Evolutionary conservation across 2,888 invertebrate species (phyloP), one percentile per base, ranked within the genome.

Genomic region (Orthosia incerta): DNA sequence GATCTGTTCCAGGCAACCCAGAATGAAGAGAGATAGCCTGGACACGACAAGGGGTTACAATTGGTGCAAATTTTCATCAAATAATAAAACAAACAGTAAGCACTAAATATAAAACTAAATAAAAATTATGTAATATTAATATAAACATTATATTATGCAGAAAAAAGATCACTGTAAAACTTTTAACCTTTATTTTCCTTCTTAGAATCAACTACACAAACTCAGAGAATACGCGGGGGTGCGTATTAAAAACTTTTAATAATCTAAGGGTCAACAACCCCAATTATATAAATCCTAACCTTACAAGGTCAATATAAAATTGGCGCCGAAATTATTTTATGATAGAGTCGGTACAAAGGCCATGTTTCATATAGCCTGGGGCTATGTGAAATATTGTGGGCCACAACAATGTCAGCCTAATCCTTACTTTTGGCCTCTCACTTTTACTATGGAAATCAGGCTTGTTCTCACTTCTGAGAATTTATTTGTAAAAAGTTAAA

Each of bases 371-470:
- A 68, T 65, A 64, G 23, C 83, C 79, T 62, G 1, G 56, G 75
- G 83, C 60, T 80, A 76, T 74, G 31, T 79, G 56, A 76, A 74
- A 80, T 79, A 84, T 80, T n/a, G 69, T 63, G 31, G 56, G 23
- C 75, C 53, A n/a, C 63, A 73, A 75, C 67, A 71, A 68, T 71
- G 73, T 74, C 23, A 46, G 57, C 18, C 13, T 79, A 68, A 72
- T 84, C 84, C 84, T 53, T 51, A 55, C 50, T 50, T 53, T 72
- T 23, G 12, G n/a, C 39, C 18, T 61, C 13, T 26, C 26, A 4
- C 50, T 23, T 51, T 64, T 76, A 80, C 76, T 50, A 71, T 20
- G 48, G 59, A 15, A 63, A 74, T 69, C 1, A 46, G n/a, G 0
- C 4, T 18, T 67, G 20, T 83, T 67, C 53, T 79, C 66, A 60